Evolutionary conservation across 2,113 vertebrate species (phyloP).

Genomic region (Boulengeromyrus knoepffleri): DNA sequence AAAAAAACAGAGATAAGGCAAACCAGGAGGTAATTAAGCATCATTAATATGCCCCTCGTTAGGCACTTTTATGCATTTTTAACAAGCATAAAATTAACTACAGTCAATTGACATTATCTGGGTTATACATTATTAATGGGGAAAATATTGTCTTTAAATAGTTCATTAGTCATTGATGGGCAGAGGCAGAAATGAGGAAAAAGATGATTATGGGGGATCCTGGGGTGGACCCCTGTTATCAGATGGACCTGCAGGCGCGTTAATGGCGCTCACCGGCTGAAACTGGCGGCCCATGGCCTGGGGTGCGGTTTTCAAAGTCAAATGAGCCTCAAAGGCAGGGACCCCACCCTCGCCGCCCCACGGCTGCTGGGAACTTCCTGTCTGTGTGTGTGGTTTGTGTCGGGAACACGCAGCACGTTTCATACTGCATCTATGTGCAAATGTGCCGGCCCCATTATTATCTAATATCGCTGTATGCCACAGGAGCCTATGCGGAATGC

Average conservation of each 20-base stretch:
- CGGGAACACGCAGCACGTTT: not conserved
- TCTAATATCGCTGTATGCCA: not conserved
- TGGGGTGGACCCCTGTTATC: not conserved
- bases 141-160: slow-evolving; percentile 32
- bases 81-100: slow-evolving; percentile 38
- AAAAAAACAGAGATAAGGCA: not conserved
- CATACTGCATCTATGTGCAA: not conserved
- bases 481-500: not conserved
- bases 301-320: not conserved
- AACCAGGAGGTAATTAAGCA: slow-evolving; percentile 25
- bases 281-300: not conserved
- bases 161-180: slow-evolving; percentile 18
- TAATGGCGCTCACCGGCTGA: not conserved
- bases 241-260: not conserved
- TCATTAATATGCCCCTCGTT: slow-evolving; percentile 23
- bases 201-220: not conserved
- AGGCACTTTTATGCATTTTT: slow-evolving; percentile 32
- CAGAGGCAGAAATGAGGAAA: not conserved
- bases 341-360: not conserved
- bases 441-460: not conserved
- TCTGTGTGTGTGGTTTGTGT: not conserved
- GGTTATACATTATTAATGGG: slow-evolving; percentile 33
- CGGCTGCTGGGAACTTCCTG: not conserved
- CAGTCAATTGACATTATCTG: slow-evolving; percentile 30
- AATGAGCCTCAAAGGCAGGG: not conserved